Evolutionary conservation across 2,797 vertebrate genomes (phyloP).

Genomic region (Neopelma chrysocephalum): DNA sequence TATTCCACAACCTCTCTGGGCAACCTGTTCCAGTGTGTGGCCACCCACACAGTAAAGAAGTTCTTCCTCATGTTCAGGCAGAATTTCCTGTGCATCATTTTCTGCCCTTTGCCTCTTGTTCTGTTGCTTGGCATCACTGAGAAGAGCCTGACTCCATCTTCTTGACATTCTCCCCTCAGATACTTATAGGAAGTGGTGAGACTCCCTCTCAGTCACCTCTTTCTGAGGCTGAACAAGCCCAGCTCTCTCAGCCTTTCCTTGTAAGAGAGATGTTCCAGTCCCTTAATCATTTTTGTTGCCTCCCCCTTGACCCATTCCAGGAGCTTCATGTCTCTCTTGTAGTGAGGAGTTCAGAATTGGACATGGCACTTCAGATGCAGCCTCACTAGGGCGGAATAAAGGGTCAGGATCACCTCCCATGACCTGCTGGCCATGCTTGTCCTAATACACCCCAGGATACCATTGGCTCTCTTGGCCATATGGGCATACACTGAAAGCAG

Average conservation of each 20-base stretch:
- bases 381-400: not conserved
- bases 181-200: not conserved
- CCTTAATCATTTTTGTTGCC: not conserved
- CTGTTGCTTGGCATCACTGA: not conserved
- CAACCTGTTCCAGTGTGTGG: not conserved
- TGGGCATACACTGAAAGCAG: not conserved
- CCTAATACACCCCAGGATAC: not conserved
- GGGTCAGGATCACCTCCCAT: not conserved
- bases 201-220: not conserved
- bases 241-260: not conserved
- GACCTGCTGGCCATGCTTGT: rapidly evolving
- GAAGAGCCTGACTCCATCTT: not conserved
- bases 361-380: not conserved
- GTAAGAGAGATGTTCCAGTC: not conserved
- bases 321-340: not conserved
- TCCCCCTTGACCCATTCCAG: not conserved
- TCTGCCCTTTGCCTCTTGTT: not conserved
- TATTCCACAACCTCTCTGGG: not conserved
- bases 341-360: not conserved
- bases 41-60: not conserved
- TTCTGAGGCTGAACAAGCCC: not conserved
- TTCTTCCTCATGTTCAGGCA: not conserved
- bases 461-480: not conserved
- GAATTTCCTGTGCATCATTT: not conserved
- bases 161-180: not conserved